A percentile compares a stretch with the other conserved stretches of the same genome.
Conservation (phyloP, 1,140 invertebrate genomes). For the Ips nitidus region DNA sequence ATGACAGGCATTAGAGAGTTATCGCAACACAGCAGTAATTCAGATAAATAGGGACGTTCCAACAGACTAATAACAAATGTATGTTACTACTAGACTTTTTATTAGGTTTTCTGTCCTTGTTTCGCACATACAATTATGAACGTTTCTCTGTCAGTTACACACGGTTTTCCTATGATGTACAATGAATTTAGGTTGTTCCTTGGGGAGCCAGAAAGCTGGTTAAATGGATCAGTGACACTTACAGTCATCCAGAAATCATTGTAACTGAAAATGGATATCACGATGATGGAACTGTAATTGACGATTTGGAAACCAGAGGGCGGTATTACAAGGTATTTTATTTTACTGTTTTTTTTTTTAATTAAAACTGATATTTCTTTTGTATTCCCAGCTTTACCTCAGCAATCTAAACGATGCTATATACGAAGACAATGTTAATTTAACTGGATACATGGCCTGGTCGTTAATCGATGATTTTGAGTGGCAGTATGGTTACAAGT, state of each 20-base stretch:
- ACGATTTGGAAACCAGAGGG: conserved; percentile 34
- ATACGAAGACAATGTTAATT: conserved; percentile 19
- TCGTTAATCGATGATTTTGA: conserved; percentile 61
- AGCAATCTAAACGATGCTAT: conserved; percentile 54
- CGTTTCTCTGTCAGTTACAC: not conserved
- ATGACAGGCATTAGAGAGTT: too few relatives aligned
- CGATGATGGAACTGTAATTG: conserved; percentile 43
- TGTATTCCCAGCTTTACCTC: conserved; percentile 51
- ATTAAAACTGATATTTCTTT: conserved; percentile 29
- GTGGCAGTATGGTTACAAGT: conserved; percentile 58
- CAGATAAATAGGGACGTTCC: too few relatives aligned
- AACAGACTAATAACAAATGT: too few relatives aligned
- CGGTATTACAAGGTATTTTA: conserved; percentile 28
- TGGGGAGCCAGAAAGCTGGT: conserved; percentile 59
- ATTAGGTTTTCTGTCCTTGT: not conserved
- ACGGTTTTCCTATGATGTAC: not conserved
- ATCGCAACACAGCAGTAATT: too few relatives aligned
- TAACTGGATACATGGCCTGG: conserved; percentile 33
- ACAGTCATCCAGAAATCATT: conserved; percentile 61
- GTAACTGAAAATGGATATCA: conserved; percentile 71
- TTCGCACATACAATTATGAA: too few relatives aligned
- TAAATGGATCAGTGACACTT: conserved; percentile 63
- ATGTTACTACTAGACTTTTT: not conserved
- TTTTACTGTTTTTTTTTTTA: conserved; percentile 3
- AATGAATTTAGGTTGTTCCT: conserved; percentile 55